These are phyloP conservation scores for Esox niger DNA, from an alignment of 2,113 vertebrate genomes.

Conservation along the genomic window DNA sequence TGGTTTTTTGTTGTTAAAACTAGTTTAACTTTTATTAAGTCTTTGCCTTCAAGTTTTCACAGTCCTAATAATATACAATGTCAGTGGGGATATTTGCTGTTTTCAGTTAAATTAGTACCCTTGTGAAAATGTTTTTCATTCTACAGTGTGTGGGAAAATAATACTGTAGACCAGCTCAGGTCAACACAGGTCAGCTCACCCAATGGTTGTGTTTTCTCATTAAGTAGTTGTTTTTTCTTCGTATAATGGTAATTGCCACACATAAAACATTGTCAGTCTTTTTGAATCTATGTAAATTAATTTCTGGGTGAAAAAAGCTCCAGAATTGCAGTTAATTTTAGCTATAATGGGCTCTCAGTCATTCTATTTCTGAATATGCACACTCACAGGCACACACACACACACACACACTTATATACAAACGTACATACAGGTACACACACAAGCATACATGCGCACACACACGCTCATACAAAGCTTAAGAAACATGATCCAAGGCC, in stretches of 20 bases:
- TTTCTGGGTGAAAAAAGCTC: constrained; percentile 27
- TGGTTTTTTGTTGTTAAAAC: not conserved
- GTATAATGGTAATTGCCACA: constrained; percentile 27
- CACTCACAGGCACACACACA: not conserved
- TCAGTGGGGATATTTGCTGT: not conserved
- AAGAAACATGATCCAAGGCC: constrained; percentile 2
- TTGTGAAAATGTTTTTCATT: not conserved
- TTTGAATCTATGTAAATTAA: constrained; percentile 23
- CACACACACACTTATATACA: not conserved
- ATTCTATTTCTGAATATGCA: not conserved
- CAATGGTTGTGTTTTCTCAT: constrained; percentile 24
- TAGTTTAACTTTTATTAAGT: not conserved
- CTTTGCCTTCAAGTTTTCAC: not conserved
- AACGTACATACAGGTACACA: too few relatives aligned
- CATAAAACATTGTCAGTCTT: constrained; percentile 23
- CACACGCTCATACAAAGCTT: not conserved
- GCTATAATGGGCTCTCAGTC: not conserved
- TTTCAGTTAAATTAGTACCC: not conserved
- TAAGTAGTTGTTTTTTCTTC: constrained; percentile 33
- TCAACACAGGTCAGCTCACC: constrained; percentile 2
- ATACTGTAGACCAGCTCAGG: constrained; percentile 6
- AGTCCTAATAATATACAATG: not conserved
- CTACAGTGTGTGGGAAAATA: constrained; percentile 5
- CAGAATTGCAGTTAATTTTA: constrained; percentile 22
- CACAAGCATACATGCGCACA: constrained; percentile 1